Conservation (phyloP, 2,888 invertebrate species). For the Philonicus albiceps region DNA sequence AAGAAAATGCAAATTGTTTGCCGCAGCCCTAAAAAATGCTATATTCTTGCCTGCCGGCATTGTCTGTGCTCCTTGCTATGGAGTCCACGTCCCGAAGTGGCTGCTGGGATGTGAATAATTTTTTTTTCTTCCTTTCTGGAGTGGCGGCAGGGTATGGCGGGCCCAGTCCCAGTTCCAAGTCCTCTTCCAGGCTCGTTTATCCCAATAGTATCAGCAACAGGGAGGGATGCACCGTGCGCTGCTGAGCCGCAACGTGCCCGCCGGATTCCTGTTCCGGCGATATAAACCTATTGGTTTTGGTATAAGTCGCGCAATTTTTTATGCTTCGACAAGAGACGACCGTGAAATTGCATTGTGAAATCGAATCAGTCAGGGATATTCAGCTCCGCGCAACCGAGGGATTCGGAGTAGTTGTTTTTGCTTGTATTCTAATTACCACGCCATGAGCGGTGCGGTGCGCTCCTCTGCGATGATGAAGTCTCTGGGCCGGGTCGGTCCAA, state of each 20-base stretch:
- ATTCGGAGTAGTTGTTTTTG: background rate
- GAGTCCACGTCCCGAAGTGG: background rate
- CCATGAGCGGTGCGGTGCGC: background rate
- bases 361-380: conserved; percentile 37
- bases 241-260: background rate
- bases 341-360: conserved; percentile 43
- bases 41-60: conserved; percentile 19
- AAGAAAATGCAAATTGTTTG: conserved; percentile 35
- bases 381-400: background rate
- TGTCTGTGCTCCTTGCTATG: conserved; percentile 31
- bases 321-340: conserved; percentile 41
- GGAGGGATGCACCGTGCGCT: background rate
- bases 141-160: background rate
- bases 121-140: background rate
- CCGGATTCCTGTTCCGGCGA: background rate
- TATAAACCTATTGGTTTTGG: conserved; percentile 10
- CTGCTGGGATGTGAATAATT: background rate
- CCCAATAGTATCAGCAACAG: conserved; percentile 10
- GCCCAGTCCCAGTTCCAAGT: background rate
- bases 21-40: conserved; percentile 4
- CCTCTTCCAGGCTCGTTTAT: background rate
- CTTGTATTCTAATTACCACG: conserved; percentile 33
- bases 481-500: conserved; percentile 8
- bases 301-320: conserved; percentile 40
- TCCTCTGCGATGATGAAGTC: conserved; percentile 23